Evolutionary conservation across 2,113 vertebrate species (phyloP).

Genomic region (Dinomys branickii): DNA sequence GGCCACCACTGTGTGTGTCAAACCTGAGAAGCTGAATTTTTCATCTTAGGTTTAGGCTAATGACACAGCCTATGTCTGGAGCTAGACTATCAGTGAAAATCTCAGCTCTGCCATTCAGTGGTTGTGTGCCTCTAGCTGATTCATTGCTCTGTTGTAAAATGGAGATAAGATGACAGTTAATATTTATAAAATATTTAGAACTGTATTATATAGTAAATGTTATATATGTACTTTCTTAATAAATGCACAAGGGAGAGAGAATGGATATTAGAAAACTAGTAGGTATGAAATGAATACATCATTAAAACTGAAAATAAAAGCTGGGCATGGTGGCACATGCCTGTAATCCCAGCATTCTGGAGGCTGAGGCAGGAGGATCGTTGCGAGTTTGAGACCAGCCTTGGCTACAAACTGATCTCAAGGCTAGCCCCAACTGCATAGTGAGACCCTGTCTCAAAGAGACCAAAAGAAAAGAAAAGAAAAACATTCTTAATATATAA

Average conservation of each 20-base stretch:
- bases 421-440: too few relatives aligned
- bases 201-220: background rate
- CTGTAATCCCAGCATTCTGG: too few relatives aligned
- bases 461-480: too few relatives aligned
- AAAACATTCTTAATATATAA: background rate
- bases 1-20: background rate
- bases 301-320: slow-evolving; percentile 19
- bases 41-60: background rate
- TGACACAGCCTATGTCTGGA: background rate
- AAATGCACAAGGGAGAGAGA: background rate
- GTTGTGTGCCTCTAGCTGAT: background rate
- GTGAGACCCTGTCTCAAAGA: too few relatives aligned
- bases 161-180: background rate
- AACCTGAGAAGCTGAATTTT: background rate
- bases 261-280: background rate
- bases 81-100: background rate
- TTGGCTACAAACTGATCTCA: too few relatives aligned
- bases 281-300: background rate
- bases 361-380: too few relatives aligned
- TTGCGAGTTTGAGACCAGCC: too few relatives aligned
- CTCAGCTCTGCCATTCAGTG: background rate
- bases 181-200: slow-evolving; percentile 25
- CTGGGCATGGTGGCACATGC: too few relatives aligned
- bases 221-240: background rate
- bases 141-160: background rate